These are phyloP conservation scores for Phylloscopus collybita DNA, from an alignment of 2,797 vertebrate genomes.

Conservation along the genomic window DNA sequence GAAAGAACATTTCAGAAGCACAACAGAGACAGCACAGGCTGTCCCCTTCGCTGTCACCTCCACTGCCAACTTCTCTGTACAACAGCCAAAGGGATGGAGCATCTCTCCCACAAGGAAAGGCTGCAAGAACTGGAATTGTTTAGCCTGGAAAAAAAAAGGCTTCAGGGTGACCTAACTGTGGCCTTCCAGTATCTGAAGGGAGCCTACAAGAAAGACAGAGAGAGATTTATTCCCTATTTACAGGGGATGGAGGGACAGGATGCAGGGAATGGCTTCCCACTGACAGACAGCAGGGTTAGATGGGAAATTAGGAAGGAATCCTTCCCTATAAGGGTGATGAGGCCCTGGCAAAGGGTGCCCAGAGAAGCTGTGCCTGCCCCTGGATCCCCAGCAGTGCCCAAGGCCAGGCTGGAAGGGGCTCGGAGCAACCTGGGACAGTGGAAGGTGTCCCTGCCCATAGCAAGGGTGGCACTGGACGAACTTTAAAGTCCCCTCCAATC, in stretches of 20 bases:
- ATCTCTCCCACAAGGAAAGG: neutral
- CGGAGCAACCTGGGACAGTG: rapidly evolving
- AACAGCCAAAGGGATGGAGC: neutral
- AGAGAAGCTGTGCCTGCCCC: neutral
- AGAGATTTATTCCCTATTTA: neutral
- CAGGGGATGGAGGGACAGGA: neutral
- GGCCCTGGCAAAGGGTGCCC: neutral
- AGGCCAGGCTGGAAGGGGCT: neutral
- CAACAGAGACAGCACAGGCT: neutral
- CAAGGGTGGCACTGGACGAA: rapidly evolving
- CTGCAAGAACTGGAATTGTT: neutral
- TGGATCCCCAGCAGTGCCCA: rapidly evolving
- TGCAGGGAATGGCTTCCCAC: neutral
- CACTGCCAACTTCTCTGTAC: neutral
- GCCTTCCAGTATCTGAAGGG: neutral
- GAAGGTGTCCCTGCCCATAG: neutral
- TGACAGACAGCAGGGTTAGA: neutral
- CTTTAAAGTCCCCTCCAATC: neutral
- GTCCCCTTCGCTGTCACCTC: neutral
- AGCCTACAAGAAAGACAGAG: neutral
- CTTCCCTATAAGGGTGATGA: rapidly evolving
- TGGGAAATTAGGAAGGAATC: neutral
- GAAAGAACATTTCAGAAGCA: neutral
- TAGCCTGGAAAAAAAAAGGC: neutral
- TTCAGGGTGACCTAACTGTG: neutral